Evolutionary conservation across 2,113 vertebrate species (phyloP).

Genomic region (Alligator sinensis): DNA sequence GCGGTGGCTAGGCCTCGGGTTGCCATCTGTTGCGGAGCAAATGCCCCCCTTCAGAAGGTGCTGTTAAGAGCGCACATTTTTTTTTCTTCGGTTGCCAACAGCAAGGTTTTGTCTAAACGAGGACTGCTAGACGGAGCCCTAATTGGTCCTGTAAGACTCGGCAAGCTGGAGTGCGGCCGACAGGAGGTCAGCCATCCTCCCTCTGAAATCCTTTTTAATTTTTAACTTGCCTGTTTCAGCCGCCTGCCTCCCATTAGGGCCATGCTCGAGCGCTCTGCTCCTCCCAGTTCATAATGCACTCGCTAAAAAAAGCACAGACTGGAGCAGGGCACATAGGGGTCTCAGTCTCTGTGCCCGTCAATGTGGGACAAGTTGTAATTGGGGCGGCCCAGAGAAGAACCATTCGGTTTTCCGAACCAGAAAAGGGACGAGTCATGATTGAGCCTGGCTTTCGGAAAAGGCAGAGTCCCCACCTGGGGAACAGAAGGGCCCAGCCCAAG

Average conservation of each 20-base stretch:
- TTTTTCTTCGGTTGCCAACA: background rate
- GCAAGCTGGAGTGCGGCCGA: background rate
- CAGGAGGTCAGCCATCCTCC: background rate
- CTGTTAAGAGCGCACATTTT: background rate
- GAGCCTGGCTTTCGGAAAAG: background rate
- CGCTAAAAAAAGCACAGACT: background rate
- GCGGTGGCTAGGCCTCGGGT: background rate
- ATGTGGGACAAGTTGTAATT: background rate
- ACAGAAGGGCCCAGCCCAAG: background rate
- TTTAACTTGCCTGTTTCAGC: background rate
- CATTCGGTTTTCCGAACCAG: background rate
- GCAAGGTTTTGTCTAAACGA: background rate
- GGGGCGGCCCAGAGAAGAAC: background rate
- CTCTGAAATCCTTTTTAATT: background rate
- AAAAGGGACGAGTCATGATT: background rate
- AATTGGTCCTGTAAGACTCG: rapidly evolving
- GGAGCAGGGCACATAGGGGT: background rate
- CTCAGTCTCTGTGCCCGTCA: background rate
- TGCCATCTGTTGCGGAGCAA: background rate
- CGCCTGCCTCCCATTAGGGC: background rate
- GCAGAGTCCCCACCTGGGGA: background rate
- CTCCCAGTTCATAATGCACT: background rate
- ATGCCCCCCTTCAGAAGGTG: background rate
- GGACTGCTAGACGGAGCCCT: background rate
- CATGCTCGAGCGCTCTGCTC: background rate